phyloP scores from a whole-genome alignment of 2,113 vertebrate species.

The Paradisaea rubra region DNA sequence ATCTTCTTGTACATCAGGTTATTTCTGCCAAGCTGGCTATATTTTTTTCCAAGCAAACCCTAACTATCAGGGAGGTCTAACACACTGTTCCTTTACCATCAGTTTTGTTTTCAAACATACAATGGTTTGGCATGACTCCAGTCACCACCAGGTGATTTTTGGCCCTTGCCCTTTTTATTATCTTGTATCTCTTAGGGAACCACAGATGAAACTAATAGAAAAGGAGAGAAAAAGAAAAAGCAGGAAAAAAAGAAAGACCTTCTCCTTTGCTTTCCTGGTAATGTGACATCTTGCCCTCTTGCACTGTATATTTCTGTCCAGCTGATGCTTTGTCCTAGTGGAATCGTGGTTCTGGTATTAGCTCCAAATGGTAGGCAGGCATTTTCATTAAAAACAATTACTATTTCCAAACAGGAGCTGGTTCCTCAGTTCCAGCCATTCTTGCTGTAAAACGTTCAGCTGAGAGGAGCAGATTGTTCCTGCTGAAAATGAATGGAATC shows the following conservation, averaged over 20 bases:
- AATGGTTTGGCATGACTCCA: slow-evolving; percentile 66
- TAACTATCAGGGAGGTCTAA: slow-evolving; percentile 50
- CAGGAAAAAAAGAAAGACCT: slow-evolving; percentile 37
- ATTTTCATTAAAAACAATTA: slow-evolving; percentile 57
- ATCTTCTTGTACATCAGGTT: background rate
- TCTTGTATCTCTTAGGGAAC: slow-evolving; percentile 55
- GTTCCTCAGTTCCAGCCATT: slow-evolving; percentile 54
- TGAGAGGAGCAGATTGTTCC: slow-evolving; percentile 68
- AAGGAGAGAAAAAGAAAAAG: slow-evolving; percentile 50
- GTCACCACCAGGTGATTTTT: slow-evolving; percentile 67
- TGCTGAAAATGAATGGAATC: slow-evolving; percentile 73
- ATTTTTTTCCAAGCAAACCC: slow-evolving; percentile 45
- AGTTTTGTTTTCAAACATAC: slow-evolving; percentile 55
- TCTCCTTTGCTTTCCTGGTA: slow-evolving; percentile 45
- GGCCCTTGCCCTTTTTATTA: slow-evolving; percentile 63
- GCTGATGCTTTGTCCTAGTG: slow-evolving; percentile 63
- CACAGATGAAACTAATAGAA: slow-evolving; percentile 47
- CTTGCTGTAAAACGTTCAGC: slow-evolving; percentile 63
- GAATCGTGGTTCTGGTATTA: slow-evolving; percentile 43
- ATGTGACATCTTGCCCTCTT: background rate
- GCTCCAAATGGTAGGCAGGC: slow-evolving; percentile 61
- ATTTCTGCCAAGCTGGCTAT: background rate
- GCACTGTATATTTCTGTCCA: slow-evolving; percentile 51
- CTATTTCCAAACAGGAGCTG: slow-evolving; percentile 61
- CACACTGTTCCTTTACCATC: slow-evolving; percentile 16